These are phyloP conservation scores for Conus canariensis DNA, from an alignment of 2,888 invertebrate species.

Conservation along the genomic window DNA sequence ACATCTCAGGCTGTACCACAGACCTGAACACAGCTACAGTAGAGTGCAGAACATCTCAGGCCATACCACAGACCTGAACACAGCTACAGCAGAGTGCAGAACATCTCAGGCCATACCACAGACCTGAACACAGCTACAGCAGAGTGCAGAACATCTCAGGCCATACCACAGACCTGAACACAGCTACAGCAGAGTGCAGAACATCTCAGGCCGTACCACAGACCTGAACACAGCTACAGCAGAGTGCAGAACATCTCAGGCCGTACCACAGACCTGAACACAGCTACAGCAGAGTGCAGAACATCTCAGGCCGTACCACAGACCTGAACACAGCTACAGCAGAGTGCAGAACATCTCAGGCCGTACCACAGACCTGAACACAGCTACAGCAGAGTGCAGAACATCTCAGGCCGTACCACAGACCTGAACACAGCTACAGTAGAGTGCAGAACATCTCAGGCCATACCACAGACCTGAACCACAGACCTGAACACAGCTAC, in stretches of 20 bases:
- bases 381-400: conserved; percentile 62
- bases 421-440: conserved; percentile 54
- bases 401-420: conserved; percentile 65
- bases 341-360: neutral
- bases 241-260: neutral
- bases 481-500: too few relatives aligned
- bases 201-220: too few relatives aligned
- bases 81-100: conserved; percentile 52
- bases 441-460: too few relatives aligned
- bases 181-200: too few relatives aligned
- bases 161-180: conserved; percentile 26
- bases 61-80: conserved; percentile 61
- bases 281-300: neutral
- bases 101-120: neutral
- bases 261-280: neutral
- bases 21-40: conserved; percentile 32
- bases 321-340: neutral
- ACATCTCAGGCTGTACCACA: neutral
- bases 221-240: neutral
- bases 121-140: neutral
- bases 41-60: conserved; percentile 43
- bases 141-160: neutral
- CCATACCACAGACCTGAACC: too few relatives aligned
- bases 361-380: conserved; percentile 37
- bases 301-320: neutral